Conservation (phyloP, 1,140 invertebrate genomes). For the Anastrepha obliqua region DNA sequence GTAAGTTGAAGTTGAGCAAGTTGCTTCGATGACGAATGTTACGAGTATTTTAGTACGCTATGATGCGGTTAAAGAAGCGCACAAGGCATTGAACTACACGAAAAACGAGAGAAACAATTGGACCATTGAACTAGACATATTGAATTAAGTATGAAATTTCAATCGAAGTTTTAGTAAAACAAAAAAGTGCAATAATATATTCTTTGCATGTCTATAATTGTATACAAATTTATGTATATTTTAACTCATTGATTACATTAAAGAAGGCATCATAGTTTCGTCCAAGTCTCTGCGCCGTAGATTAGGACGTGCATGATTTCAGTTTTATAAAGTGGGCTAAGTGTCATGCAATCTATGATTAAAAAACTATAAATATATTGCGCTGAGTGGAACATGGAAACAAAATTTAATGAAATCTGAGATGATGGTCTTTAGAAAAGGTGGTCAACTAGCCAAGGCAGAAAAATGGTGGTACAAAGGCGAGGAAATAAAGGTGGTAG, state of each 20-base stretch:
- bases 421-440: no score
- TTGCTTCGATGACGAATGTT: not conserved
- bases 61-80: not conserved
- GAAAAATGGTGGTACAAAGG: no score
- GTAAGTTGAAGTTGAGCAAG: not conserved
- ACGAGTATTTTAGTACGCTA: not conserved
- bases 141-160: not conserved
- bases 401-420: no score
- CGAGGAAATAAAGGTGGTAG: no score
- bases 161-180: not conserved
- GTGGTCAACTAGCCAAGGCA: no score
- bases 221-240: not conserved
- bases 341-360: no score
- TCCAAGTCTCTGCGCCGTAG: no score
- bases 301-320: no score
- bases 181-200: not conserved
- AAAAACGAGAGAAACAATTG: conserved; percentile 9
- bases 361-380: no score
- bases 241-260: not conserved
- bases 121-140: conserved; percentile 22
- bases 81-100: conserved; percentile 40
- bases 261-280: no score
- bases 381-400: no score
- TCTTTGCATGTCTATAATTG: not conserved
- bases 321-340: no score